These are phyloP conservation scores for Noturus placidus DNA, from an alignment of 2,113 vertebrate species.

Conservation along the genomic window DNA sequence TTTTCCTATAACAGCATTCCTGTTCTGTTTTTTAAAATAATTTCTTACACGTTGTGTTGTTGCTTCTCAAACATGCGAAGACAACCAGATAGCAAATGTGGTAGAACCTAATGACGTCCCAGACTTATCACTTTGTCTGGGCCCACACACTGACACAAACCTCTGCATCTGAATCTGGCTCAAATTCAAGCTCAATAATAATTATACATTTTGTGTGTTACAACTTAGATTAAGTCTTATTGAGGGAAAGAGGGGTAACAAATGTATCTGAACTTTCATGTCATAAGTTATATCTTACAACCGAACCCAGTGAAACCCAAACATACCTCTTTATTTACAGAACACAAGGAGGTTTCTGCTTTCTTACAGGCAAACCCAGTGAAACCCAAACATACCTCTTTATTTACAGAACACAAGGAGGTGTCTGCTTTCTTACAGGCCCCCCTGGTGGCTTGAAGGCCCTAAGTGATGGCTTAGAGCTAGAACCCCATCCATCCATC, in stretches of 20 bases:
- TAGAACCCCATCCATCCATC: neutral
- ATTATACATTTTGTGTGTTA: neutral
- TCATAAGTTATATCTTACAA: neutral
- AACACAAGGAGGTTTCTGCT: neutral
- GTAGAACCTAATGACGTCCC: neutral
- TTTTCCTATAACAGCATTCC: neutral
- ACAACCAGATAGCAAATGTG: neutral
- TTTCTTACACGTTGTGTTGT: neutral
- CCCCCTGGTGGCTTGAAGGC: neutral
- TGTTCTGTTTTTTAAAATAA: neutral
- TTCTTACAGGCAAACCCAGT: neutral
- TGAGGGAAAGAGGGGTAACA: neutral
- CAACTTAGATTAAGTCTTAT: neutral
- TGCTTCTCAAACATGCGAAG: neutral
- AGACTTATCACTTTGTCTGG: neutral
- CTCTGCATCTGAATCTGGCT: neutral
- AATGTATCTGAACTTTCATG: neutral
- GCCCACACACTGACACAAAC: neutral
- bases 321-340: neutral
- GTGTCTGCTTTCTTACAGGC: neutral
- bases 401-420: neutral
- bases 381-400: neutral
- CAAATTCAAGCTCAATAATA: neutral
- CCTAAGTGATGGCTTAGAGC: neutral
- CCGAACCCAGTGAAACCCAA: neutral